These are phyloP conservation scores for Onychomys leucogaster DNA, from an alignment of 2,797 vertebrate genomes.

Conservation along the genomic window DNA sequence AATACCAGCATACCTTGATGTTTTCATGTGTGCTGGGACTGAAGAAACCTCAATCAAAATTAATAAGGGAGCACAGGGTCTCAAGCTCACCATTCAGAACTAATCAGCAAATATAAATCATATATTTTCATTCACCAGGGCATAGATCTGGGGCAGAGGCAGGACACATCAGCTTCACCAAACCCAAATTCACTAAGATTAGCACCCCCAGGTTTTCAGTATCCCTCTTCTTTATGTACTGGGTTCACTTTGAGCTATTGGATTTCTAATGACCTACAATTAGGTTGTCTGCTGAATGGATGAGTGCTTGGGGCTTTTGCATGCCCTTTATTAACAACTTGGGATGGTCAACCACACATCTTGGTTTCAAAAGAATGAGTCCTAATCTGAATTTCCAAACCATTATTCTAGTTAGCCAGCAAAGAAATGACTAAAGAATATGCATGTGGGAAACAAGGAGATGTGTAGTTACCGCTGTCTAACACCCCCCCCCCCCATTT, in stretches of 20 bases:
- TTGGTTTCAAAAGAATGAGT: neutral
- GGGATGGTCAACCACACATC: neutral
- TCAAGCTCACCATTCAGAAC: neutral
- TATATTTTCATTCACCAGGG: neutral
- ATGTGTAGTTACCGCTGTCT: neutral
- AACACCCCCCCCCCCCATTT: neutral
- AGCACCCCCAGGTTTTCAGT: neutral
- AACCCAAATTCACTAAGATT: neutral
- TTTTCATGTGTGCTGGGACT: neutral
- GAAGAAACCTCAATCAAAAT: neutral
- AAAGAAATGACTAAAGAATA: neutral
- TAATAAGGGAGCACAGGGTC: neutral
- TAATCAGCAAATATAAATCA: neutral
- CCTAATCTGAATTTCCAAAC: neutral
- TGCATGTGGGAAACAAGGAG: neutral
- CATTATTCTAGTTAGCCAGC: neutral
- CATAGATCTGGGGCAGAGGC: neutral
- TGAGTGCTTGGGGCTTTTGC: neutral
- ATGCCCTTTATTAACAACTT: neutral
- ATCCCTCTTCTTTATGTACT: neutral
- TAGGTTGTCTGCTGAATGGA: neutral
- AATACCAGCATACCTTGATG: neutral
- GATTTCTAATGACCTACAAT: constrained; percentile 12
- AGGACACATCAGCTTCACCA: neutral
- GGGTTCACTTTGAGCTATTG: neutral